Evolutionary conservation across 2,797 vertebrate genomes (phyloP).

Genomic region (Nyctalus aviator): DNA sequence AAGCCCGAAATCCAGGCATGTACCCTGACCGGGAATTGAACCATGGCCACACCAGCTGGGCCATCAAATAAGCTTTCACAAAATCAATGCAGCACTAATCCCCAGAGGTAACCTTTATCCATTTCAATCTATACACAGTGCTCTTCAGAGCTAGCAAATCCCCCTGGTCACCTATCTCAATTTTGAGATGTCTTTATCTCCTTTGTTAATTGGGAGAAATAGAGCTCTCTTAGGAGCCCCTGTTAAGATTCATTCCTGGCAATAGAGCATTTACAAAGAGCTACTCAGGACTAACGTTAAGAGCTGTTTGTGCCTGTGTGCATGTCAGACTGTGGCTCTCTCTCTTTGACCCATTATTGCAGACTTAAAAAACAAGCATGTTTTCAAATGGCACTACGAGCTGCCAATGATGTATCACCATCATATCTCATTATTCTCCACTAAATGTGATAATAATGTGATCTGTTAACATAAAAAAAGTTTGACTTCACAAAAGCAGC

Average conservation of each 20-base stretch:
- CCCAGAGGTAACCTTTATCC: neutral
- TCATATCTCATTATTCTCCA: constrained; percentile 83
- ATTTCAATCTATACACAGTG: neutral
- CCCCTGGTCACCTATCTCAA: neutral
- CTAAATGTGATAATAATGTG: constrained; percentile 88
- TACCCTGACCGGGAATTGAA: too few relatives aligned
- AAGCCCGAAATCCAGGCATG: too few relatives aligned
- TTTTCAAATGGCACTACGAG: constrained; percentile 81
- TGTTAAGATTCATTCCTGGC: neutral
- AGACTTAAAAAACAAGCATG: constrained; percentile 82
- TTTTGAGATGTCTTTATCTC: neutral
- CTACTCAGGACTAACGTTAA: constrained; percentile 60
- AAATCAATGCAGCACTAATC: neutral
- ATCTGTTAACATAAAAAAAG: constrained; percentile 88
- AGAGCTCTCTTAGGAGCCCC: neutral
- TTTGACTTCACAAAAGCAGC: constrained; percentile 87
- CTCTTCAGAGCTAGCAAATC: constrained; percentile 54
- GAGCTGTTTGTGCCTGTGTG: neutral
- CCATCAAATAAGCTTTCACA: constrained; percentile 31
- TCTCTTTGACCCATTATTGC: constrained; percentile 79
- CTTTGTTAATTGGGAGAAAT: constrained; percentile 10
- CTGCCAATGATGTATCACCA: constrained; percentile 84
- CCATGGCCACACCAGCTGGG: too few relatives aligned
- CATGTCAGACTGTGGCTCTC: neutral
- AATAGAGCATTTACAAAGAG: constrained; percentile 65